These are phyloP conservation scores for Triops longicaudatus DNA, from an alignment of 1,140 invertebrate species.

Conservation along the genomic window DNA sequence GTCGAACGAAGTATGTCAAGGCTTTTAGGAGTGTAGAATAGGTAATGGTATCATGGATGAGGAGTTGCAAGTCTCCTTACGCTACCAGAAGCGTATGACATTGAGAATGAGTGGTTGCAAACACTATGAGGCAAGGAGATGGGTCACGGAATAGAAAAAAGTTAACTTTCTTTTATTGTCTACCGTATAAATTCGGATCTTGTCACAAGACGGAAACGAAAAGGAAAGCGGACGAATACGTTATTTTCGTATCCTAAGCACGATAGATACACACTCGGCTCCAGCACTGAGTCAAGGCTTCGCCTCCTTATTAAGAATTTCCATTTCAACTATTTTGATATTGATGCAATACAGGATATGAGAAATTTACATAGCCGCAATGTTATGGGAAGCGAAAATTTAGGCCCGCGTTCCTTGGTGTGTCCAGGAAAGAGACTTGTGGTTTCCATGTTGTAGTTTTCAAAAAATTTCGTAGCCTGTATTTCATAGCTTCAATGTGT, in stretches of 20 bases:
- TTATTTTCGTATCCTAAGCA: not conserved
- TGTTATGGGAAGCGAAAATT: not conserved
- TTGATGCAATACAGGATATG: not conserved
- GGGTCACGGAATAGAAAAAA: not conserved
- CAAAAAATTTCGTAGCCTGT: no score
- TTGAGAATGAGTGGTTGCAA: not conserved
- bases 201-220: constrained; percentile 9
- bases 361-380: not conserved
- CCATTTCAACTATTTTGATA: not conserved
- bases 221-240: not conserved
- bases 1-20: not conserved
- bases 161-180: not conserved
- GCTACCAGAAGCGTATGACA: not conserved
- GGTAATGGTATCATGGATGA: not conserved
- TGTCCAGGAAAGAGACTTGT: no score
- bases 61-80: not conserved
- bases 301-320: no score
- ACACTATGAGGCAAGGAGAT: not conserved
- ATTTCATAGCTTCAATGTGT: no score
- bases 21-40: constrained; percentile 3
- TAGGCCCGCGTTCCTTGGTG: no score
- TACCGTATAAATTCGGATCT: not conserved
- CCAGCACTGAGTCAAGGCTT: not conserved
- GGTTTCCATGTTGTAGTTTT: no score
- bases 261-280: not conserved